Conservation (phyloP, 2,888 invertebrate species). For the Kuschelorhynchus macadamiae region DNA sequence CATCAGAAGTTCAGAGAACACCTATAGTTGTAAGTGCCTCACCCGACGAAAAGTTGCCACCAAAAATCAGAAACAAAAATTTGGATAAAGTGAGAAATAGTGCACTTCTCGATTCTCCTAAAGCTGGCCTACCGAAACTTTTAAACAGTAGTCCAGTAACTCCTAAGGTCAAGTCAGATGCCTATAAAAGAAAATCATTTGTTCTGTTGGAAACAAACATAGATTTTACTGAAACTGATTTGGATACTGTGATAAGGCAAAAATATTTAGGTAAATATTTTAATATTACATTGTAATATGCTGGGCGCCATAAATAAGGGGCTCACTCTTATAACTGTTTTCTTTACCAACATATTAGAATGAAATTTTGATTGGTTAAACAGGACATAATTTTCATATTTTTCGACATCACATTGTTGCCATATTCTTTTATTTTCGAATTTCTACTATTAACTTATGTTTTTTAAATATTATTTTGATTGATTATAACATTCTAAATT, state of each 20-base stretch:
- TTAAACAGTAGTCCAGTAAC: slow-evolving; percentile 62
- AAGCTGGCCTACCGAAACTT: slow-evolving; percentile 64
- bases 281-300: not conserved
- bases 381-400: no score
- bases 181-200: slow-evolving; percentile 66
- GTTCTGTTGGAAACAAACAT: slow-evolving; percentile 75
- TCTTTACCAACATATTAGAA: no score
- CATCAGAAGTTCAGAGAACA: slow-evolving; percentile 74
- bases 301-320: no score
- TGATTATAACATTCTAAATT: no score
- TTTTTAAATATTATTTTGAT: no score
- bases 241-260: slow-evolving; percentile 62
- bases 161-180: slow-evolving; percentile 57
- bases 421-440: no score
- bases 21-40: slow-evolving; percentile 67
- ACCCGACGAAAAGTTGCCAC: slow-evolving; percentile 49
- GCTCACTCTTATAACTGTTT: no score
- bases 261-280: slow-evolving; percentile 46
- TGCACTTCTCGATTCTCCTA: slow-evolving; percentile 10
- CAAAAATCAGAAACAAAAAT: slow-evolving; percentile 63
- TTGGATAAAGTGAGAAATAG: slow-evolving; percentile 59
- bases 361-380: no score
- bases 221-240: slow-evolving; percentile 72
- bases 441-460: no score
- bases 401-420: no score